A percentile compares a stretch with the other conserved stretches of the same genome.
Evolutionary conservation across 2,888 invertebrate genomes (phyloP).

Genomic region (Notodonta dromedarius): DNA sequence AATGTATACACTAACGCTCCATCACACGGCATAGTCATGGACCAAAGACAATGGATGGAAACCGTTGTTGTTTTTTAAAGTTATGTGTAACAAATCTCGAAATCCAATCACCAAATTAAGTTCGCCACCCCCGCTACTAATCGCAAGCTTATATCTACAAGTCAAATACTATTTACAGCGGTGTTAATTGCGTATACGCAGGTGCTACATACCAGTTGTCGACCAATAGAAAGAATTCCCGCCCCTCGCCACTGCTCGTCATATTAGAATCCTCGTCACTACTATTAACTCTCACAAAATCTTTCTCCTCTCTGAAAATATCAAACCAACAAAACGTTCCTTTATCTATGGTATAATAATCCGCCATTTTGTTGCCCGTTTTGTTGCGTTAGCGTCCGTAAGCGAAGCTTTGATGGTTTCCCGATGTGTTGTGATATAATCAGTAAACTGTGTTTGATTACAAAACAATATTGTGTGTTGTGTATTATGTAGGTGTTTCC

Average conservation of each 20-base stretch:
- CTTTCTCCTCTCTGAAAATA: constrained; percentile 75
- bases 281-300: constrained; percentile 72
- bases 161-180: constrained; percentile 24
- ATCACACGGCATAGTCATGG: too few species aligned
- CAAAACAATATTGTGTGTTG: background rate
- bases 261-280: constrained; percentile 69
- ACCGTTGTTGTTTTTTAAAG: too few species aligned
- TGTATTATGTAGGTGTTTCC: background rate
- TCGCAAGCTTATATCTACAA: constrained; percentile 17
- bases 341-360: constrained; percentile 26
- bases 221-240: constrained; percentile 71
- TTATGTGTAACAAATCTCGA: background rate
- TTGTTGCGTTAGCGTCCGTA: constrained; percentile 30
- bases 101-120: constrained; percentile 12
- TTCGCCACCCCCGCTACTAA: constrained; percentile 26
- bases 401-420: constrained; percentile 45
- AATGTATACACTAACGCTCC: too few species aligned
- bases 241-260: constrained; percentile 62
- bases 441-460: constrained; percentile 15
- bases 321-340: constrained; percentile 46
- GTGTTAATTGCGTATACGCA: constrained; percentile 30
- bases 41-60: too few species aligned
- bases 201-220: constrained; percentile 73
- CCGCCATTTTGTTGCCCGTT: constrained; percentile 34
- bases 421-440: constrained; percentile 34